Base-by-base conservation (phyloP, 2,797 vertebrate species). In the Micropoecilia bifurca region DNA sequence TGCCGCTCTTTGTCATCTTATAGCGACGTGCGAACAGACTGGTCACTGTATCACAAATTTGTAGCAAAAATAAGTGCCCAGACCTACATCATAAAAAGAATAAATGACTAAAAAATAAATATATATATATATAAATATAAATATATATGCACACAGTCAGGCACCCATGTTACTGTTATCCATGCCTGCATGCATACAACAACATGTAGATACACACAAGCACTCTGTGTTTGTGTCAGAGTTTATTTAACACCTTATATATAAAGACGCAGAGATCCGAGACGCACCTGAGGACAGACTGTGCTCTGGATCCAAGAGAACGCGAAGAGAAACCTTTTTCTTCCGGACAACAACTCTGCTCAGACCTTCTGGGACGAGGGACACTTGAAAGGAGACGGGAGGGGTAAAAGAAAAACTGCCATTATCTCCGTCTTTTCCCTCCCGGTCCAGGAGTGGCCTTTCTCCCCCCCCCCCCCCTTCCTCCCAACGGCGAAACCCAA, bases 41-140 rank as follows among this genome's bases (percentile, higher is more conserved):
- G 94, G 95, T 96, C 95, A 96, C 95, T 96, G 95, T 96, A 95
- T 95, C 92, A 94, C 91, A 90, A 89, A 91, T 94, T 92, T 95
- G 95, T 96, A 96, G 95, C 95, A 96, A 93, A 95, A 95, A 95
- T 89, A 96, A 96, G 95, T 96, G 95, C 95, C 96, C 95, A 95
- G 94, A 95, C 92, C 90, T 91, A 95, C 87, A 92, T 90, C 91
- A 92, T 88, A 89, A 84, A 88, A 83, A 81, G 50, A 45, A 33
- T 30, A 72, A 72, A 76, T 43, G 78, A 77, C 66, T 45, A 25
- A 39, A 68, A 39, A 68, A 36, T 8, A 8, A 41, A 41, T 41
- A 41, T 41, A 61, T 3, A 83, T 1, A 33, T 45, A 85, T 79
- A 83, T 80, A 82, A 59, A 85, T 80, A 82, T 63, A 41, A n/a